A percentile compares a stretch with the other conserved stretches of the same genome.
phyloP scores from a whole-genome alignment of 2,113 vertebrate species.

The Phrynocephalus versicolor region DNA sequence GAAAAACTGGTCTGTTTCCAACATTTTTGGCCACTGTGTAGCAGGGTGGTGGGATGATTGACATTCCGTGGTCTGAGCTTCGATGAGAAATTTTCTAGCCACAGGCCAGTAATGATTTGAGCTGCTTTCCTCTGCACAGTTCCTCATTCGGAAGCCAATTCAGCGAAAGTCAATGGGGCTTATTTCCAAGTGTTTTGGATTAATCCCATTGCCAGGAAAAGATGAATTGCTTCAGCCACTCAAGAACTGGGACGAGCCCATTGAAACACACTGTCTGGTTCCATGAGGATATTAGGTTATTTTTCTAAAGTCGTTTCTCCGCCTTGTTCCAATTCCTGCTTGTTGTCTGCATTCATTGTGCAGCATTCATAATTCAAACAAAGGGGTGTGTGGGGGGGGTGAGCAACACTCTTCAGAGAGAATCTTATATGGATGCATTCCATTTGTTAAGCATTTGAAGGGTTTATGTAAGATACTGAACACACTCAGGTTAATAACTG shows the following conservation, averaged over 20 bases:
- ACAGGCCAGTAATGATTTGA: not conserved
- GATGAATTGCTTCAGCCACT: slow-evolving; percentile 13
- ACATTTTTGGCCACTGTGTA: not conserved
- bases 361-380: slow-evolving; percentile 24
- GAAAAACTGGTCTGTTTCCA: not conserved
- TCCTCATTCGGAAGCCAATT: not conserved
- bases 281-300: not conserved
- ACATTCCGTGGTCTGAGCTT: not conserved
- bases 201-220: not conserved
- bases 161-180: not conserved
- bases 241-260: not conserved
- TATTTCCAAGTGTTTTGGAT: not conserved
- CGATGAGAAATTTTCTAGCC: not conserved
- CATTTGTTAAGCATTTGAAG: slow-evolving; percentile 15
- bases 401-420: not conserved
- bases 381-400: not conserved
- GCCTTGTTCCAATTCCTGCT: not conserved
- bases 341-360: not conserved
- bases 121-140: not conserved
- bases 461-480: not conserved
- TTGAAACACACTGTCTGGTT: not conserved
- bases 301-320: slow-evolving; percentile 8
- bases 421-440: not conserved
- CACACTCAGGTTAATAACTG: not conserved
- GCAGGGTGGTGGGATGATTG: not conserved